Base-by-base conservation (phyloP, 2,888 invertebrate genomes). In the Ichneumoninae sp. region DNA sequence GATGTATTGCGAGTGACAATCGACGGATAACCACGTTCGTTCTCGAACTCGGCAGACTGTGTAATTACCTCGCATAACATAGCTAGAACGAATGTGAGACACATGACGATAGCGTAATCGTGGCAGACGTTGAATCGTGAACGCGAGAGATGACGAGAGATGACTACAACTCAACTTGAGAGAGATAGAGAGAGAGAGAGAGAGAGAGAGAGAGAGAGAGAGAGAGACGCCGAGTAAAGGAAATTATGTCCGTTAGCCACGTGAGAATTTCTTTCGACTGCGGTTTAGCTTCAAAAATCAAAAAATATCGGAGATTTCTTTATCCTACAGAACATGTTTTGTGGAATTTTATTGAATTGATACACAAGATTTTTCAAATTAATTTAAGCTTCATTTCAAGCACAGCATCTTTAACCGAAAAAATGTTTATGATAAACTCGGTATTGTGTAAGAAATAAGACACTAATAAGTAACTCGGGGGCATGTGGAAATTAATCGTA, bases 21-120 rank as follows among this genome's bases (percentile, higher is more conserved):
- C 85, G 83, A 71, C 85, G 87, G 87, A 89, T 88, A 88, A 87
- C 54, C 86, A 89, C 91, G 87, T 90, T 92, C 90, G 90, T 89
- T 91, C 91, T 92, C 92, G 88, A 89, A 86, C 83, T 89, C 90
- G 90, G 87, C 92, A 90, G 92, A 91, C 90, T 91, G 90, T 92
- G 91, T 91, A 92, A 92, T 91, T 90, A 89, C 73, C 26, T 69
- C 60, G 69, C 54, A 54, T 69, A 71, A 52, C 36, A 16, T 22
- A 26, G 19, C 22, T 13, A 40, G 19, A 50, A 30, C 26, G 50
- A n/a, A 52, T 19, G 33, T 13, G 36, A 50, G 19, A 16, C 63
- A 13, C 47, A 50, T 44, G 30, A 40, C 44, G 73, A 47, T 40
- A 16, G 54, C 54, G 19, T 63, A 74, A 74, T 74, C 74, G 33